Conservation (phyloP, 1,140 invertebrate genomes). For the Magallana ariakensis region DNA sequence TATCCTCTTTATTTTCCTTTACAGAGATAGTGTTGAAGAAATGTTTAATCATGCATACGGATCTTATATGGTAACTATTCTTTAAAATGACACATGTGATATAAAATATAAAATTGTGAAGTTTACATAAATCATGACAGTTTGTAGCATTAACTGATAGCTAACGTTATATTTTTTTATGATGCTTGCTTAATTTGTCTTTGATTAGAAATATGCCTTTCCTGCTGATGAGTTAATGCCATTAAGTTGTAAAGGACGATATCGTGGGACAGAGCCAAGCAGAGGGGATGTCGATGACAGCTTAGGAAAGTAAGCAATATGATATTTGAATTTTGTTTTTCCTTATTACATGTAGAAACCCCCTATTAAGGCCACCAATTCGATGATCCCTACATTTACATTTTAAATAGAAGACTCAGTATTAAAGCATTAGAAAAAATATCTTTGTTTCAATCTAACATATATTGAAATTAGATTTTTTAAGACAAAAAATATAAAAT, state of each 20-base stretch:
- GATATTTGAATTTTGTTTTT: not conserved
- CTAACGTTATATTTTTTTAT: too few species aligned
- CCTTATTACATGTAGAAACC: too few species aligned
- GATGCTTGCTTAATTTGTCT: conserved; percentile 15
- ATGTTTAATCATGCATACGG: conserved; percentile 99
- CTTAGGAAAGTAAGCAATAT: conserved; percentile 92
- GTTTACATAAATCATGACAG: too few species aligned
- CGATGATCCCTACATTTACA: too few species aligned
- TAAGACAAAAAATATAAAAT: too few species aligned
- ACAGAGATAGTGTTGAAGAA: conserved; percentile 90
- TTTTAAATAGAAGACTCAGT: too few species aligned
- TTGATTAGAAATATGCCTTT: conserved; percentile 87
- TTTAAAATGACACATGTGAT: not conserved
- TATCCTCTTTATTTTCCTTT: conserved; percentile 70
- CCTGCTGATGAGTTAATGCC: conserved; percentile 99
- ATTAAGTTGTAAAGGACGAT: conserved; percentile 94
- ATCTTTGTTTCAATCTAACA: too few species aligned
- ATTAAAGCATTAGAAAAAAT: too few species aligned
- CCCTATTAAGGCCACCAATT: too few species aligned
- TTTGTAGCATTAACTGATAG: too few species aligned
- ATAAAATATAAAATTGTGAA: not conserved
- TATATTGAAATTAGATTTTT: too few species aligned
- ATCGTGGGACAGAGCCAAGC: conserved; percentile 87
- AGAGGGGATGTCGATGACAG: conserved; percentile 97
- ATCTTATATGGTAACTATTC: conserved; percentile 90